Evolutionary conservation across 2,113 vertebrate species (phyloP).

Genomic region (Xyliphius kryptos): DNA sequence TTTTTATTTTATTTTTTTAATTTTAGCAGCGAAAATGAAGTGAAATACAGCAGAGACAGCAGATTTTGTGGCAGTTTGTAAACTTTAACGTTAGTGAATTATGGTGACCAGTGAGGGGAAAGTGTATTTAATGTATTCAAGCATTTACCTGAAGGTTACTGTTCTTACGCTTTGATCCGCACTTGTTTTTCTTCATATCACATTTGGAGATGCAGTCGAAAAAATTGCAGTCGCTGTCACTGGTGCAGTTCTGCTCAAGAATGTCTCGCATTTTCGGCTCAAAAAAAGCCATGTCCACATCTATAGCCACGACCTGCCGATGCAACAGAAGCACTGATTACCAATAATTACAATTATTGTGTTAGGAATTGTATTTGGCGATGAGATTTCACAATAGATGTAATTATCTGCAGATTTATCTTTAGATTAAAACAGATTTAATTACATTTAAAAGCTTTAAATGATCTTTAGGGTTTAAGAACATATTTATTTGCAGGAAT

Average conservation of each 20-base stretch:
- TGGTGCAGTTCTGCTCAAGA: slow-evolving; percentile 90
- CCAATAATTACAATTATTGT: not conserved
- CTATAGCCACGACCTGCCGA: slow-evolving; percentile 88
- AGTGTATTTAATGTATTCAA: not conserved
- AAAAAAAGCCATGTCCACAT: slow-evolving; percentile 98
- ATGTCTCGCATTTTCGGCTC: slow-evolving; percentile 96
- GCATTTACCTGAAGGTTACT: slow-evolving; percentile 83
- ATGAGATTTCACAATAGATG: not conserved
- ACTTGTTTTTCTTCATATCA: slow-evolving; percentile 65
- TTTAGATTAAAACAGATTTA: no score
- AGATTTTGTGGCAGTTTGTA: no score
- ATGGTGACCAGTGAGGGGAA: no score
- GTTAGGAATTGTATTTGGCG: no score
- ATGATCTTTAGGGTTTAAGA: no score
- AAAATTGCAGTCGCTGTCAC: slow-evolving; percentile 89
- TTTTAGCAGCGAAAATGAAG: no score
- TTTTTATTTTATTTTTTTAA: no score
- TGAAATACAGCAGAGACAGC: no score
- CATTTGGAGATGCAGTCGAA: slow-evolving; percentile 94
- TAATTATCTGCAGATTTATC: not conserved
- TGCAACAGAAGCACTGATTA: not conserved
- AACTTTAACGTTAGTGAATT: no score
- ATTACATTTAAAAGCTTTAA: no score
- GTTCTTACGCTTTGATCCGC: slow-evolving; percentile 76
- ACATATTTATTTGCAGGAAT: no score